Conservation (phyloP, 1,140 invertebrate species). For the Vanessa atalanta region DNA sequence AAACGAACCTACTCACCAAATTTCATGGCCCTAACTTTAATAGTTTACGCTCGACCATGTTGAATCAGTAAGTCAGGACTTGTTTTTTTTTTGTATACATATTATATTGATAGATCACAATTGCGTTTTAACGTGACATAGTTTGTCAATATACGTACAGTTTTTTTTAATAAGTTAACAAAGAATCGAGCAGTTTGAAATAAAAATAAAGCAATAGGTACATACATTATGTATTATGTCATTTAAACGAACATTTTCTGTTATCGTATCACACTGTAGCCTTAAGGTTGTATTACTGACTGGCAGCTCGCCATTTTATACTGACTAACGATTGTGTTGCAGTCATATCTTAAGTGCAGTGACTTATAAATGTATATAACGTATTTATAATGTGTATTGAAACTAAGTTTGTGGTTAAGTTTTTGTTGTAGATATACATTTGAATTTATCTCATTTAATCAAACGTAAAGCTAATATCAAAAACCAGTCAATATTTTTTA, state of each 20-base stretch:
- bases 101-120: no score
- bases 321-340: constrained; percentile 37
- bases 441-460: no score
- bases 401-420: no score
- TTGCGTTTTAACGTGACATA: background rate
- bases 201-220: constrained; percentile 6
- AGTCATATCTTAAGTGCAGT: constrained; percentile 33
- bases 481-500: no score
- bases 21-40: no score
- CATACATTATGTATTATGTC: constrained; percentile 35
- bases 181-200: background rate
- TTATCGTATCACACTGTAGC: constrained; percentile 43
- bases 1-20: no score
- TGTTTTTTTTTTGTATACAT: no score
- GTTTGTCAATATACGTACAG: background rate
- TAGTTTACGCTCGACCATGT: no score
- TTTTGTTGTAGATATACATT: no score
- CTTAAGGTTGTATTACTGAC: constrained; percentile 41
- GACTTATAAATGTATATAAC: background rate
- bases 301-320: constrained; percentile 39
- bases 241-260: constrained; percentile 40
- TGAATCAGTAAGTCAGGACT: no score
- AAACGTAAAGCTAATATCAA: no score
- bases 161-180: background rate
- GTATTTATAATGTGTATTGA: no score